Conservation (phyloP, 2,888 invertebrate species). For the Xylota sylvarum region DNA sequence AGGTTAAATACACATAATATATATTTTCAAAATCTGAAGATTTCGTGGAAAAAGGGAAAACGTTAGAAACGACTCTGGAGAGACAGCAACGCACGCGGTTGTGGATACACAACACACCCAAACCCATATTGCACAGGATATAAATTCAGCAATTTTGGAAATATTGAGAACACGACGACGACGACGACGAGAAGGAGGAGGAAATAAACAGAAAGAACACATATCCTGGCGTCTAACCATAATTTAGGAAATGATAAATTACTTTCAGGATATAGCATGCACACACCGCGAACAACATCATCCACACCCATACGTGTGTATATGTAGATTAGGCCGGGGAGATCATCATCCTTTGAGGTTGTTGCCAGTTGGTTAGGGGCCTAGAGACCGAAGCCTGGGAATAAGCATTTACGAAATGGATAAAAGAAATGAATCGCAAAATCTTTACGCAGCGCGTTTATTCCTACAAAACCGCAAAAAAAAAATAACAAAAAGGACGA, state of each 20-base stretch:
- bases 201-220: slow-evolving; percentile 34
- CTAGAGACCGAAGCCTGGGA: slow-evolving; percentile 30
- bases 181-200: not conserved
- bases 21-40: slow-evolving; percentile 67
- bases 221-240: slow-evolving; percentile 62
- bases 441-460: slow-evolving; percentile 40
- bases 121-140: slow-evolving; percentile 48
- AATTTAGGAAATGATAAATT: slow-evolving; percentile 76
- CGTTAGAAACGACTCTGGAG: slow-evolving; percentile 11
- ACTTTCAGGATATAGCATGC: slow-evolving; percentile 57
- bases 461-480: slow-evolving; percentile 18
- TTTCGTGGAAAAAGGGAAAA: slow-evolving; percentile 9
- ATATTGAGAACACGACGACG: slow-evolving; percentile 38
- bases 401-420: slow-evolving; percentile 45
- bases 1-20: slow-evolving; percentile 72
- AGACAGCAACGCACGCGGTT: slow-evolving; percentile 13
- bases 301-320: not conserved
- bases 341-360: slow-evolving; percentile 54
- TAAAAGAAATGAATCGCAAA: slow-evolving; percentile 65
- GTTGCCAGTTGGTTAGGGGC: slow-evolving; percentile 9
- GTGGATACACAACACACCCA: slow-evolving; percentile 7
- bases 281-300: slow-evolving; percentile 23
- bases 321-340: slow-evolving; percentile 51
- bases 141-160: slow-evolving; percentile 59
- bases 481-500: not conserved